Percentiles rank a stretch among this genome's conserved stretches.
phyloP scores from a whole-genome alignment of 2,797 vertebrate genomes.

The Pseudochirops corinnae region DNA sequence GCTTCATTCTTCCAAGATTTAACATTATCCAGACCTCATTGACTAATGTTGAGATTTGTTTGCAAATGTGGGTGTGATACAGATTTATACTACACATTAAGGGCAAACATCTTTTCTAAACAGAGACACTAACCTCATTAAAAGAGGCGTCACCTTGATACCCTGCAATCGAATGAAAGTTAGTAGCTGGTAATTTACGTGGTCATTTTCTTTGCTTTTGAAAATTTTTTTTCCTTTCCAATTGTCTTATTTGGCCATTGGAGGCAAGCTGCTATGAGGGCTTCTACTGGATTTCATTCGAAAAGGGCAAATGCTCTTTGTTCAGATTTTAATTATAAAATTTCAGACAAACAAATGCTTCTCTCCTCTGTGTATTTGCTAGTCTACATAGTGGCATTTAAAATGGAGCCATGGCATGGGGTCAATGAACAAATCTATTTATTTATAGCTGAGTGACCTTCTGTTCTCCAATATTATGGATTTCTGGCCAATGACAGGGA shows the following conservation, averaged over 20 bases:
- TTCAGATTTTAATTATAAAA: conserved; percentile 45
- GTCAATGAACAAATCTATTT: conserved; percentile 71
- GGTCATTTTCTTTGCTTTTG: not conserved
- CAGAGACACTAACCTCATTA: not conserved
- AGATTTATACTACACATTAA: not conserved
- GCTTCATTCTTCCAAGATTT: not conserved
- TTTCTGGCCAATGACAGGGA: conserved; percentile 42
- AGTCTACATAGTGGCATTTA: conserved; percentile 44
- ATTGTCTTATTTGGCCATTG: not conserved
- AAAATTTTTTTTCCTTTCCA: not conserved
- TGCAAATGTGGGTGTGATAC: not conserved
- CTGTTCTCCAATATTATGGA: conserved; percentile 67
- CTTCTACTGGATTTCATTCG: not conserved
- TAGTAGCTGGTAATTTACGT: not conserved
- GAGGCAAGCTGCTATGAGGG: rapidly evolving
- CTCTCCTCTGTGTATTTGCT: conserved; percentile 37
- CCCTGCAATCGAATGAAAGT: not conserved
- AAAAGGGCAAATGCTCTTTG: conserved; percentile 45
- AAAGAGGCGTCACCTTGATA: not conserved
- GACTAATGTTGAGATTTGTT: not conserved
- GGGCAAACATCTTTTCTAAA: no score
- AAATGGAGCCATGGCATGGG: conserved; percentile 62
- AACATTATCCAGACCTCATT: not conserved
- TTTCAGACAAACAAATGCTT: conserved; percentile 52
- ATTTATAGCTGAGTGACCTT: conserved; percentile 73